Conservation (phyloP, 2,888 invertebrate species). For the Melipona bicolor region DNA sequence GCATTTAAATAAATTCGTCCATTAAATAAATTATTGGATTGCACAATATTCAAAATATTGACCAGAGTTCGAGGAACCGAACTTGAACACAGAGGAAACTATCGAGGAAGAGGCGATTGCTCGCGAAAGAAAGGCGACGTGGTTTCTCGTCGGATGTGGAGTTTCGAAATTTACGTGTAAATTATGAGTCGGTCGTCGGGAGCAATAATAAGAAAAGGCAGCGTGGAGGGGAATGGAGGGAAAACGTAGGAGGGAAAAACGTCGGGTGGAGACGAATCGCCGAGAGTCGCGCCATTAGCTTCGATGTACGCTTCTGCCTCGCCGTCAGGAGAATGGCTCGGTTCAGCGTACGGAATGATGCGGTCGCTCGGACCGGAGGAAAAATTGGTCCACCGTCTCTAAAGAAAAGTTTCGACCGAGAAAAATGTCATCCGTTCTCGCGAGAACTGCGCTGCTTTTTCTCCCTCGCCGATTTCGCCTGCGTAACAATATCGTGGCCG, state of each 20-base stretch:
- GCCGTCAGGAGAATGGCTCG: constrained; percentile 48
- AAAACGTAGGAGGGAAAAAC: constrained; percentile 21
- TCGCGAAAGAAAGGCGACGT: neutral
- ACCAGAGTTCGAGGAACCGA: too few relatives aligned
- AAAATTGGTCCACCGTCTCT: constrained; percentile 44
- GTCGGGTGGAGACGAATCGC: constrained; percentile 56
- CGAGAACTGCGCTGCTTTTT: constrained; percentile 30
- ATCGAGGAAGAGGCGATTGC: neutral
- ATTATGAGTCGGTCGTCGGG: constrained; percentile 11
- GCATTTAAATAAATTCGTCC: too few relatives aligned
- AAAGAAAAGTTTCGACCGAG: constrained; percentile 43
- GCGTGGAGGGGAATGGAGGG: neutral
- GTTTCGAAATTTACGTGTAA: constrained; percentile 18
- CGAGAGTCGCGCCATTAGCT: constrained; percentile 61
- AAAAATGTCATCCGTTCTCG: constrained; percentile 40
- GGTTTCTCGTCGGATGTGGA: neutral
- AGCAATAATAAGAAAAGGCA: constrained; percentile 16
- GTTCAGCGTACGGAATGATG: constrained; percentile 53
- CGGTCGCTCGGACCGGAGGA: constrained; percentile 48
- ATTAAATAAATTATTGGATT: too few relatives aligned
- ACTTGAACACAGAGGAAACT: too few relatives aligned
- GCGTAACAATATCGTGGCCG: neutral
- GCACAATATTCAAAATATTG: too few relatives aligned
- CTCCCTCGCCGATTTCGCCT: constrained; percentile 5
- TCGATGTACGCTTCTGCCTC: constrained; percentile 62